Base-by-base conservation (phyloP, 1,140 invertebrate species). In the Sitophilus oryzae region DNA sequence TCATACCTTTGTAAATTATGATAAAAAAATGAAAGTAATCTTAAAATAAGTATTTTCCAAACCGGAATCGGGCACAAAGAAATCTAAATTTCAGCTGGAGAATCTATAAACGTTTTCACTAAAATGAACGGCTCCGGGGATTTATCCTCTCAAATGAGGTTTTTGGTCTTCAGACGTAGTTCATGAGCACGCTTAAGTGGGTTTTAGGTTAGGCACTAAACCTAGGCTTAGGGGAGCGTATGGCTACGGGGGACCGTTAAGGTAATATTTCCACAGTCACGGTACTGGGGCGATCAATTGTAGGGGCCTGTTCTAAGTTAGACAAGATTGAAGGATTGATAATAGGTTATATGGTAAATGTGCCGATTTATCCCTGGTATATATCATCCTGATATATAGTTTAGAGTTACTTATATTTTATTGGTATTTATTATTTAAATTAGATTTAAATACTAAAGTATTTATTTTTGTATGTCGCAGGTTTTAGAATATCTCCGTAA, bases 121-220 rank as follows among this genome's bases (percentile, higher is more conserved):
- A 16, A 41, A 41, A 19, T 16, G 44, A 46, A 21, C 20, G n/a
- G 44, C 44, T 46, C 34, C 34, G 14, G 44, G 44, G 44, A 46
- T 46, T 46, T 46, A 46, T 25, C 22, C 15, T n/a, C 44, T 35
- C 14, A 46, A 46, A 46, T 46, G 44, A 46, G 44, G 44, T 46
- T 46, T 30, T 46, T 22, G 30, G 23, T 30, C 44, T 46, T 46
- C 22, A 46, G 30, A 30, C 44, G 22, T 18, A 46, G 30, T 46
- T 46, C 44, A 46, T 46, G 44, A 46, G 44, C 23, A 35, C 11
- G 44, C 44, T 25, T 46, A 46, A 46, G 16, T 46, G n/a, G 44
- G 40, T 18, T 42, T 42, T 42, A 18, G 16, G 14, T 42, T 42
- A 42, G n/a, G 40, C 18, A 42, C 15, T 42, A 18, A 42, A 8